phyloP scores from a whole-genome alignment of 2,888 invertebrate species.

The Teinopalpus imperialis region DNA sequence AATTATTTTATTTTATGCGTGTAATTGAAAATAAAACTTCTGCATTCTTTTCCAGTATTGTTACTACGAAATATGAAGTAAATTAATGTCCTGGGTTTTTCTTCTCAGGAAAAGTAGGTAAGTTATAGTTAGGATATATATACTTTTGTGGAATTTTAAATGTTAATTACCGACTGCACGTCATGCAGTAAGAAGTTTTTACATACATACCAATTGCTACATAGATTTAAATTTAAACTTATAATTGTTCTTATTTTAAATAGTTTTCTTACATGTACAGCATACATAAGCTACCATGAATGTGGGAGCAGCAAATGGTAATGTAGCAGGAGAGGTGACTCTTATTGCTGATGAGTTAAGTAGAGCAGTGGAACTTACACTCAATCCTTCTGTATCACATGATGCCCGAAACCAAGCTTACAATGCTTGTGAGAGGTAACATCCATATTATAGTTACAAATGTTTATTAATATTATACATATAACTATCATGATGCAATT shows the following conservation, averaged over 20 bases:
- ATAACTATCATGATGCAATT: background rate
- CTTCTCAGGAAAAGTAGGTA: slow-evolving; percentile 48
- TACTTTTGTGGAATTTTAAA: no score
- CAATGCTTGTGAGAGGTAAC: slow-evolving; percentile 88
- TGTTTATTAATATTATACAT: background rate
- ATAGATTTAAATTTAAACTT: no score
- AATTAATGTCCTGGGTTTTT: slow-evolving; percentile 47
- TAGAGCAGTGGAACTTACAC: slow-evolving; percentile 90
- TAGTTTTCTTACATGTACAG: slow-evolving; percentile 25
- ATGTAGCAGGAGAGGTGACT: slow-evolving; percentile 83
- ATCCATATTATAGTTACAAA: background rate
- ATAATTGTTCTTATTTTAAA: slow-evolving; percentile 1
- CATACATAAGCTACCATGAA: slow-evolving; percentile 57
- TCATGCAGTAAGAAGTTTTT: no score
- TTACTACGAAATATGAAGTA: slow-evolving; percentile 39
- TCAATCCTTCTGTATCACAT: slow-evolving; percentile 89
- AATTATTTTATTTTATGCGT: slow-evolving; percentile 29
- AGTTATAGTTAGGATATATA: no score
- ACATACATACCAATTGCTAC: no score
- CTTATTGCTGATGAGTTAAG: slow-evolving; percentile 90
- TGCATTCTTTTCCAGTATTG: slow-evolving; percentile 37
- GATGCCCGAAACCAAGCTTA: slow-evolving; percentile 91
- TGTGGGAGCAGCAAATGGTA: slow-evolving; percentile 54
- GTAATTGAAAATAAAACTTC: slow-evolving; percentile 24
- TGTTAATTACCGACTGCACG: no score